Percentiles rank a stretch among this genome's conserved stretches.
These are phyloP conservation scores for Nannospalax galili DNA, from an alignment of 2,113 vertebrate species.

Conservation along the genomic window DNA sequence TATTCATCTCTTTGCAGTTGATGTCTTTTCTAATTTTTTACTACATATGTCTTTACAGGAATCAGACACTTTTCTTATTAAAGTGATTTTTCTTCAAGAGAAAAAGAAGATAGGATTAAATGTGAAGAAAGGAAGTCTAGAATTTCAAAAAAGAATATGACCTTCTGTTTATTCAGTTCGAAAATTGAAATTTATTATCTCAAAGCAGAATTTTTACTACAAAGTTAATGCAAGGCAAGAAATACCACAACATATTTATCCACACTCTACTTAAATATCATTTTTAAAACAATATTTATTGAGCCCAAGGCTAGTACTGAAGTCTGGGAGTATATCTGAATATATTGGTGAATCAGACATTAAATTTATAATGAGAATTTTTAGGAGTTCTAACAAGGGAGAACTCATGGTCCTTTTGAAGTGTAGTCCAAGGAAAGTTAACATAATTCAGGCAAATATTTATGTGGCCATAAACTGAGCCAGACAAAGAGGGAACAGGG, in stretches of 20 bases:
- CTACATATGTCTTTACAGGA: background rate
- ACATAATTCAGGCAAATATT: background rate
- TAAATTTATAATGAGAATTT: background rate
- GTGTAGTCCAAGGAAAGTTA: background rate
- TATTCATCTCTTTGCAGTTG: constrained; percentile 45
- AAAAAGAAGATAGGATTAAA: background rate
- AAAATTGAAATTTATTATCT: background rate
- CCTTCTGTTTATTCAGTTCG: constrained; percentile 17
- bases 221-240: background rate
- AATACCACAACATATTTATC: background rate
- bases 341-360: background rate
- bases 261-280: background rate
- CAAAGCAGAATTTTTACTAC: background rate
- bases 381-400: background rate
- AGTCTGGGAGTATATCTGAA: constrained; percentile 24
- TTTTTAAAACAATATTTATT: constrained; percentile 29
- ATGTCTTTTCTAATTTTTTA: constrained; percentile 1
- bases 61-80: constrained; percentile 18
- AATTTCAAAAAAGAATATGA: background rate
- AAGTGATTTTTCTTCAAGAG: constrained; percentile 32
- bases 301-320: background rate
- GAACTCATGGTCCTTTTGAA: background rate
- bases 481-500: background rate
- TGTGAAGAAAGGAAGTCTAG: constrained; percentile 27
- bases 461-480: background rate